Percentiles rank a stretch among this genome's conserved stretches.
Conservation (phyloP, 2,888 invertebrate species). For the Aspidapion aeneum region DNA sequence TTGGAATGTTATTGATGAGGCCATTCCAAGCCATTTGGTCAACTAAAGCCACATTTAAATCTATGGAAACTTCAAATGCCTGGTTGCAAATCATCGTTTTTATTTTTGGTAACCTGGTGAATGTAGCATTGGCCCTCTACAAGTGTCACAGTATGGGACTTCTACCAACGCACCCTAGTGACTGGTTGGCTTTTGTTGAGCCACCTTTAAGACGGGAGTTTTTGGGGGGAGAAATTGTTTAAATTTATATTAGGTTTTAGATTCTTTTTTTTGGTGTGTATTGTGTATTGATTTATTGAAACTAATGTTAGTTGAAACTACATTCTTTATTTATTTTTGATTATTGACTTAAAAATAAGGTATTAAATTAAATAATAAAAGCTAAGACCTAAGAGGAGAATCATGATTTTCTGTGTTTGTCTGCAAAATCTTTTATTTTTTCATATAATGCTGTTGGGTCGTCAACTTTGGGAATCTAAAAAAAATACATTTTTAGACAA, state of each 20-base stretch:
- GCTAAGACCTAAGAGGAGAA: no score
- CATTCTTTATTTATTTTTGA: neutral
- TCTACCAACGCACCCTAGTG: constrained; percentile 94
- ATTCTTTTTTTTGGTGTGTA: neutral
- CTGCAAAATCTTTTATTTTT: constrained; percentile 65
- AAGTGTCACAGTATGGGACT: constrained; percentile 98
- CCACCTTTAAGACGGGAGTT: constrained; percentile 82
- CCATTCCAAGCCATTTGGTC: constrained; percentile 94
- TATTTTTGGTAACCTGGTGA: constrained; percentile 89
- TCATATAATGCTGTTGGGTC: constrained; percentile 72
- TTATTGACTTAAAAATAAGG: no score
- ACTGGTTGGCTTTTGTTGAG: constrained; percentile 97
- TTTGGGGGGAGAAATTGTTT: constrained; percentile 75
- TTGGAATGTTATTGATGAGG: constrained; percentile 96
- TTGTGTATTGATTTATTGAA: neutral
- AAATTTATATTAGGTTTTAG: neutral
- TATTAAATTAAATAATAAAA: no score
- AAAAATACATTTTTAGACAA: no score
- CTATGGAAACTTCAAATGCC: constrained; percentile 90
- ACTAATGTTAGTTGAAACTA: neutral
- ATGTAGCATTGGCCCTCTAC: constrained; percentile 87
- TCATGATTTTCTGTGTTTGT: constrained; percentile 56
- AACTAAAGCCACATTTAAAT: constrained; percentile 86
- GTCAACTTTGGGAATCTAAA: constrained; percentile 80
- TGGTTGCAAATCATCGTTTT: constrained; percentile 90